Conservation (phyloP, 2,888 invertebrate species). For the Agonopterix heracliana region DNA sequence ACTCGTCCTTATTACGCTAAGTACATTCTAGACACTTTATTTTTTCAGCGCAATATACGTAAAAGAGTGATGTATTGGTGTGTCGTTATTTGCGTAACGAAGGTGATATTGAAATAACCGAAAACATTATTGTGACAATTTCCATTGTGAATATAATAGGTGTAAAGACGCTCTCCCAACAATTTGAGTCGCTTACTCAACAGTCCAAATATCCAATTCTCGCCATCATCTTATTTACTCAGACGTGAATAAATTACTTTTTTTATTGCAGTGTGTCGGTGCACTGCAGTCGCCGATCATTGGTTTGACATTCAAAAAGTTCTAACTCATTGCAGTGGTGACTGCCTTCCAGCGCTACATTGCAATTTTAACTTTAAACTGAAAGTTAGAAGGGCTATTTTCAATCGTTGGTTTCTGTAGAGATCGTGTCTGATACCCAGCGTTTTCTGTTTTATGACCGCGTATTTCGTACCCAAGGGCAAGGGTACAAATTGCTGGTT, state of each 20-base stretch:
- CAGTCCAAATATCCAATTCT: conserved; percentile 40
- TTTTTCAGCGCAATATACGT: too few species aligned
- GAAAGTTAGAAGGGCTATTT: conserved; percentile 21
- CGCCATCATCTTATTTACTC: conserved; percentile 63
- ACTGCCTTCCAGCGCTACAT: conserved; percentile 26
- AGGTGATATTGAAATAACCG: too few species aligned
- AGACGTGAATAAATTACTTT: conserved; percentile 69
- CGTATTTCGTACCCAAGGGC: conserved; percentile 67
- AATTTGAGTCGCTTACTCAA: too few species aligned
- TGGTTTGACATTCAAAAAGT: conserved; percentile 73
- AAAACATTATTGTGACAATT: too few species aligned
- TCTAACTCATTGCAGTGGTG: conserved; percentile 64
- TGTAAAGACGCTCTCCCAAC: too few species aligned
- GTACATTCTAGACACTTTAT: too few species aligned
- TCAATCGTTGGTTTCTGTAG: conserved; percentile 17
- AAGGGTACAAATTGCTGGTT: conserved; percentile 50
- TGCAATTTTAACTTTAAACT: conserved; percentile 20
- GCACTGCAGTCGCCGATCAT: conserved; percentile 66
- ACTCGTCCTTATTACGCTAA: too few species aligned
- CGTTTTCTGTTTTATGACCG: conserved; percentile 49
- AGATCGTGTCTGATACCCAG: conserved; percentile 50
- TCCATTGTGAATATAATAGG: too few species aligned
- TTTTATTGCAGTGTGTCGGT: conserved; percentile 67
- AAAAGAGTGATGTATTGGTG: background rate
- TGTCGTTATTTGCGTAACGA: background rate